phyloP scores from a whole-genome alignment of 2,797 vertebrate species.

The Harpagifer antarcticus region DNA sequence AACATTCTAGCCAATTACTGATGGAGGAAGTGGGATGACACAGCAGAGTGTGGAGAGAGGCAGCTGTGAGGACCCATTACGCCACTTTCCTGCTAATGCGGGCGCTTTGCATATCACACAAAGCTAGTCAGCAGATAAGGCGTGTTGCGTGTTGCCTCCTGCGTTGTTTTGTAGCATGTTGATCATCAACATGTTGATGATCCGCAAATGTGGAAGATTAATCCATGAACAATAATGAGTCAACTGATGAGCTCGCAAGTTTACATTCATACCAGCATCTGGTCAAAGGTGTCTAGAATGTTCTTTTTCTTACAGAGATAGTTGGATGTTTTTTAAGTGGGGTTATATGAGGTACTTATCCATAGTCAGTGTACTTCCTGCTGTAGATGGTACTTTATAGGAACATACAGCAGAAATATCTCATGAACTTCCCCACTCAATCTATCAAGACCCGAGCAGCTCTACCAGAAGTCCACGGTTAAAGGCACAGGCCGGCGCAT shows the following conservation, averaged over 20 bases:
- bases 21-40: constrained; percentile 21
- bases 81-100: constrained; percentile 33
- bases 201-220: constrained; percentile 51
- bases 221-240: constrained; percentile 51
- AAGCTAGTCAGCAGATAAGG: constrained; percentile 46
- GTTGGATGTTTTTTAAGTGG: too few species aligned
- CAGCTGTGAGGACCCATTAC: constrained; percentile 43
- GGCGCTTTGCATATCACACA: constrained; percentile 22
- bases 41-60: constrained; percentile 21
- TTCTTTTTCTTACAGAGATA: not conserved
- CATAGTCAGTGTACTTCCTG: too few species aligned
- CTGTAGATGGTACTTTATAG: too few species aligned
- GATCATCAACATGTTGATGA: constrained; percentile 54
- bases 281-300: not conserved
- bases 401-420: too few species aligned
- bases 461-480: too few species aligned
- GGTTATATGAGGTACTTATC: too few species aligned
- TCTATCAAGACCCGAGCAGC: too few species aligned
- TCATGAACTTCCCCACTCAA: too few species aligned
- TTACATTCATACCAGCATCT: constrained; percentile 17
- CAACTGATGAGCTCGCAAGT: constrained; percentile 33
- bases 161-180: constrained; percentile 27
- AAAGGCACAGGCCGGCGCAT: too few species aligned
- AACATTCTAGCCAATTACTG: constrained; percentile 51
- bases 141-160: not conserved